A percentile compares a stretch with the other conserved stretches of the same genome.
Evolutionary conservation across 1,140 invertebrate genomes (phyloP).

Genomic region (Melitaea cinxia): DNA sequence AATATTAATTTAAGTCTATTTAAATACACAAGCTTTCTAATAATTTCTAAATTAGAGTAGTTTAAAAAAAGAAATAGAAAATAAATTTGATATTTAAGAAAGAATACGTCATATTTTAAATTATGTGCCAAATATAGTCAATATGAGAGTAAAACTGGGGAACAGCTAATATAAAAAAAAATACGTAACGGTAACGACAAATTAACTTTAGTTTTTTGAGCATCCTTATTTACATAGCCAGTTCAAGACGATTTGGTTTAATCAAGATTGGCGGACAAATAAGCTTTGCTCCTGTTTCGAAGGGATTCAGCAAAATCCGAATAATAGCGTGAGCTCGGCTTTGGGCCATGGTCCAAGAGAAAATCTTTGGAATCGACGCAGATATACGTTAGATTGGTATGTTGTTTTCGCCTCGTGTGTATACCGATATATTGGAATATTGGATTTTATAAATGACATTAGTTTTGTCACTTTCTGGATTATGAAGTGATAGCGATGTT

Average conservation of each 20-base stretch:
- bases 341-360: constrained; percentile 24
- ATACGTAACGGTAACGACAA: neutral
- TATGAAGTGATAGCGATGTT: no score
- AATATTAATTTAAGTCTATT: no score
- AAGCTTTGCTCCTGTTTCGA: constrained; percentile 27
- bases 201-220: constrained; percentile 19
- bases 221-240: constrained; percentile 32
- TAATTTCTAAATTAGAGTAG: no score
- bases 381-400: neutral
- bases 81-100: no score
- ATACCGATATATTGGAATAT: neutral
- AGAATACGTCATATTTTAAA: no score
- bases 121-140: no score
- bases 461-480: neutral
- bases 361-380: constrained; percentile 15
- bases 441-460: neutral
- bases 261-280: constrained; percentile 38
- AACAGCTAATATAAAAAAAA: neutral
- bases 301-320: constrained; percentile 28
- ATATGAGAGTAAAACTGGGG: no score
- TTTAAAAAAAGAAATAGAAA: no score
- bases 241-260: constrained; percentile 30
- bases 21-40: no score
- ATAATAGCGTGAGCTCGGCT: constrained; percentile 30
- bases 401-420: neutral